phyloP scores from a whole-genome alignment of 2,113 vertebrate species.

The Vulpes vulpes region DNA sequence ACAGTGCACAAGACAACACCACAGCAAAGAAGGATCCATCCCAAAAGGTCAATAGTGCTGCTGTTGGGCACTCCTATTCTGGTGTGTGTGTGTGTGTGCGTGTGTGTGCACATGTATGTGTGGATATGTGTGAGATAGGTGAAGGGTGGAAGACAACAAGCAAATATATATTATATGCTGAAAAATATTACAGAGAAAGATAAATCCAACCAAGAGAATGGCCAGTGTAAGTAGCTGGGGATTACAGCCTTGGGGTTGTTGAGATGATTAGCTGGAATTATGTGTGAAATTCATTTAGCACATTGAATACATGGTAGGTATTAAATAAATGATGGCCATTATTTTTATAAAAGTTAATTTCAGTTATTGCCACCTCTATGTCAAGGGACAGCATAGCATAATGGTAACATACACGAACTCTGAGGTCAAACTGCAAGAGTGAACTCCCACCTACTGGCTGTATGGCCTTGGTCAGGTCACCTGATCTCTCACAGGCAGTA shows the following conservation, averaged over 20 bases:
- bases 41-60: background rate
- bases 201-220: background rate
- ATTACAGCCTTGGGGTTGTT: background rate
- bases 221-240: background rate
- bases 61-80: background rate
- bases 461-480: background rate
- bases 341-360: background rate
- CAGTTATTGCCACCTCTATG: background rate
- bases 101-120: background rate
- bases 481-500: background rate
- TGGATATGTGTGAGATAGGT: background rate
- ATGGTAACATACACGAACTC: background rate
- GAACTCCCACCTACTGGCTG: background rate
- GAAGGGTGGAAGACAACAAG: background rate
- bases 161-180: background rate
- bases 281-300: background rate
- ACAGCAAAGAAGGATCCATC: background rate
- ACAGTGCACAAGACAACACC: background rate
- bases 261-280: background rate
- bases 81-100: background rate
- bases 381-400: background rate
- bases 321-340: background rate
- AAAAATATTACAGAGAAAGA: background rate
- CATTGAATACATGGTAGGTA: too few species aligned
- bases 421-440: background rate